phyloP scores from a whole-genome alignment of 2,797 vertebrate genomes.

The Morelia viridis region DNA sequence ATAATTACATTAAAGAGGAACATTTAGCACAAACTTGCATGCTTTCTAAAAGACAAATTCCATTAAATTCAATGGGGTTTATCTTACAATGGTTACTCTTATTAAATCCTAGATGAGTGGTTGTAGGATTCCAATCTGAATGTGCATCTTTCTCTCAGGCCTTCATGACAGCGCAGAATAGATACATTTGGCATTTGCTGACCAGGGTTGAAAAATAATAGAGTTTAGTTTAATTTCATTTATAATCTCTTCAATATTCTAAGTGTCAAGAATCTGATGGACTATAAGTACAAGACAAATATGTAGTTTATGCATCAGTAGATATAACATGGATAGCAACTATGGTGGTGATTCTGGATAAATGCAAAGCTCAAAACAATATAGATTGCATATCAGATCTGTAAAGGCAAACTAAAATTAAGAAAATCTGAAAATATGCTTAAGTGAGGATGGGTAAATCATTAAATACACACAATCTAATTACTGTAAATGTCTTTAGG shows the following conservation, averaged over 20 bases:
- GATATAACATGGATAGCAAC: conserved; percentile 12
- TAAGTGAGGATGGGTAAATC: background rate
- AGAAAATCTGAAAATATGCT: background rate
- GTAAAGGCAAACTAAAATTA: background rate
- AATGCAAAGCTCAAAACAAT: background rate
- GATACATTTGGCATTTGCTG: background rate
- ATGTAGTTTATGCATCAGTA: background rate
- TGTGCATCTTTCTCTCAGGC: background rate
- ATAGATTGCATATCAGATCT: background rate
- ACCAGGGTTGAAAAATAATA: background rate
- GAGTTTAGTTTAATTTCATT: background rate
- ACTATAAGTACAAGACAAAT: background rate
- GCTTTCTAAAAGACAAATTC: background rate
- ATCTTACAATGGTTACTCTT: background rate
- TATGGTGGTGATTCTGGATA: conserved; percentile 15
- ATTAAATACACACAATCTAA: background rate
- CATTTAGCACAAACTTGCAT: background rate
- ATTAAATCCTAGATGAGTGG: background rate
- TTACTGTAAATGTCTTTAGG: background rate
- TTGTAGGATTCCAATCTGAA: background rate
- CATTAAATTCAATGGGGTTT: background rate
- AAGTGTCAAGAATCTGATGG: background rate
- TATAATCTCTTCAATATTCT: background rate
- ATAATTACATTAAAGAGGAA: background rate
- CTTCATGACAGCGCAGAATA: background rate